phyloP scores from a whole-genome alignment of 2,888 invertebrate genomes.

The Axea sp. region DNA sequence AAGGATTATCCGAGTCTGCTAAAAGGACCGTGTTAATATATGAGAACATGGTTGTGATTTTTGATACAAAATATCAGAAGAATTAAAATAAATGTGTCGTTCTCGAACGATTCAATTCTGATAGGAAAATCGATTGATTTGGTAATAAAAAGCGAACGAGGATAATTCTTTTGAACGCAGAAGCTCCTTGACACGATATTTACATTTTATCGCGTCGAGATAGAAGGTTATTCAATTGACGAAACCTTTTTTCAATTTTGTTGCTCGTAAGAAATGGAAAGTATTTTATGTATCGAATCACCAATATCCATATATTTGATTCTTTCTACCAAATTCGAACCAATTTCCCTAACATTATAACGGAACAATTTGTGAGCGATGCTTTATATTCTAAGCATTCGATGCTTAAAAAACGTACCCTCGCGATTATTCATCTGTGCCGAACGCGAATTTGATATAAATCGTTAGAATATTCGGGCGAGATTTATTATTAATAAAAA shows the following conservation, averaged over 20 bases:
- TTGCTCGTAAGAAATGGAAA: conserved; percentile 6
- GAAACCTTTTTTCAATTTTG: conserved; percentile 15
- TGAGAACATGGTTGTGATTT: conserved; percentile 31
- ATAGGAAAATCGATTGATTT: conserved; percentile 11
- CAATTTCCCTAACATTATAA: conserved; percentile 4
- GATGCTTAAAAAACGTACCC: too few relatives aligned
- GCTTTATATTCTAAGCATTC: not conserved
- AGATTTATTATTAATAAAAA: too few relatives aligned
- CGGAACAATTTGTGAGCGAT: not conserved
- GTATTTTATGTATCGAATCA: conserved; percentile 17
- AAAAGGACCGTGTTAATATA: conserved; percentile 39
- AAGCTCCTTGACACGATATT: conserved; percentile 24
- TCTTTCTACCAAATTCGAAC: conserved; percentile 4
- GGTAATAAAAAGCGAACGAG: conserved; percentile 1
- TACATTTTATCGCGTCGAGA: conserved; percentile 1
- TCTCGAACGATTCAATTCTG: conserved; percentile 8
- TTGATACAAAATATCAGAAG: conserved; percentile 24
- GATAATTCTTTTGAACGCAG: conserved; percentile 27
- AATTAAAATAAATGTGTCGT: conserved; percentile 32
- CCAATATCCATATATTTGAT: conserved; percentile 18
- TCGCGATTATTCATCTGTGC: too few relatives aligned
- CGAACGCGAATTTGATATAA: too few relatives aligned
- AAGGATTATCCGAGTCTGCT: conserved; percentile 39
- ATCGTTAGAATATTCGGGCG: too few relatives aligned
- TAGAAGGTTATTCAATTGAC: conserved; percentile 15